phyloP scores from a whole-genome alignment of 1,140 invertebrate species.

The Aphelinus certus region DNA sequence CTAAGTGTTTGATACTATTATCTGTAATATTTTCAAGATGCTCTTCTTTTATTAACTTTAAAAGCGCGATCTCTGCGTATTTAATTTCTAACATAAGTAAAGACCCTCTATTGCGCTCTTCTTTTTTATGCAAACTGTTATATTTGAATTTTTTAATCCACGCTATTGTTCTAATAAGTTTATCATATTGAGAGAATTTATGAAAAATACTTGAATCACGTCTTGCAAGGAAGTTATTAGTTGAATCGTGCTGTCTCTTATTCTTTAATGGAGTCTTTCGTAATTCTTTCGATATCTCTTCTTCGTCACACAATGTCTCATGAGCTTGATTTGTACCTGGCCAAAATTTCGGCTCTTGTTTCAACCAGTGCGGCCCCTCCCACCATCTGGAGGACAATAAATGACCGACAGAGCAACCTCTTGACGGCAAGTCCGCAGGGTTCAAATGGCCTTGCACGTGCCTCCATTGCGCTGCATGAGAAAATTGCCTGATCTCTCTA shows the following conservation, averaged over 20 bases:
- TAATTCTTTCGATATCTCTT: too few species aligned
- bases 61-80: background rate
- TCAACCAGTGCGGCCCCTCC: background rate
- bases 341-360: too few species aligned
- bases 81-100: background rate
- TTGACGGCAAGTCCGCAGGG: too few species aligned
- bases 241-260: background rate
- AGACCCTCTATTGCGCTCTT: background rate
- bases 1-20: background rate
- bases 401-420: too few species aligned
- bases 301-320: too few species aligned
- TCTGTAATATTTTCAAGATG: background rate
- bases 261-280: too few species aligned
- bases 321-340: too few species aligned
- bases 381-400: background rate
- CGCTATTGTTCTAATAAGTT: background rate
- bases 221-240: too few species aligned
- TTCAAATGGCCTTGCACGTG: too few species aligned
- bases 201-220: background rate
- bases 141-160: background rate
- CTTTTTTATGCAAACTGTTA: background rate
- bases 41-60: background rate
- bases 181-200: background rate
- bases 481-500: background rate
- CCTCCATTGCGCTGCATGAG: background rate